Evolutionary conservation across 2,797 vertebrate species (phyloP).

Genomic region (Chelonia mydas): DNA sequence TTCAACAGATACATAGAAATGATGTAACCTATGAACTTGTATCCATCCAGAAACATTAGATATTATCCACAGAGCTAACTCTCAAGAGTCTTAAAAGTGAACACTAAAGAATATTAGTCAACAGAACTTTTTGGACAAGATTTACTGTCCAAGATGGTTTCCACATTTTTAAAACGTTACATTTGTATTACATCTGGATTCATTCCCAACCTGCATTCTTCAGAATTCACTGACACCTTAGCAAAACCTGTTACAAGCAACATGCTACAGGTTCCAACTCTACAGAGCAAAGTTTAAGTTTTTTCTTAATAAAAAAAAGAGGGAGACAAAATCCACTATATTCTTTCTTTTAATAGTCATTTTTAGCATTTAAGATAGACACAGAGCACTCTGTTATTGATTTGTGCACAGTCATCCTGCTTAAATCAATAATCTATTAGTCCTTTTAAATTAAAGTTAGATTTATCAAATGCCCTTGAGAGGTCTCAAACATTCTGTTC

Average conservation of each 20-base stretch:
- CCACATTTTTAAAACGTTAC: slow-evolving; percentile 61
- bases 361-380: slow-evolving; percentile 73
- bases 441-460: slow-evolving; percentile 81
- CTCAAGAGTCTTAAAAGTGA: slow-evolving; percentile 46
- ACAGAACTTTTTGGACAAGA: slow-evolving; percentile 58
- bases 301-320: slow-evolving; percentile 39
- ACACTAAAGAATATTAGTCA: slow-evolving; percentile 49
- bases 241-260: neutral
- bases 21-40: slow-evolving; percentile 51
- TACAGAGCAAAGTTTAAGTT: slow-evolving; percentile 18
- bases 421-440: slow-evolving; percentile 86
- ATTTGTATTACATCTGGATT: slow-evolving; percentile 67
- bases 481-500: slow-evolving; percentile 65
- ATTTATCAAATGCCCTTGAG: slow-evolving; percentile 81
- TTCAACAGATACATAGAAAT: slow-evolving; percentile 59
- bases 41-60: slow-evolving; percentile 60
- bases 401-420: slow-evolving; percentile 60
- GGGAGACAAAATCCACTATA: neutral
- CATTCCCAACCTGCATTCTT: neutral
- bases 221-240: slow-evolving; percentile 42
- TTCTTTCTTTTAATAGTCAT: slow-evolving; percentile 50
- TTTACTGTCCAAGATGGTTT: slow-evolving; percentile 58
- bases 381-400: slow-evolving; percentile 67
- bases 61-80: slow-evolving; percentile 56
- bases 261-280: neutral